Conservation (phyloP, 2,797 vertebrate genomes). For the Pteropus rufus region DNA sequence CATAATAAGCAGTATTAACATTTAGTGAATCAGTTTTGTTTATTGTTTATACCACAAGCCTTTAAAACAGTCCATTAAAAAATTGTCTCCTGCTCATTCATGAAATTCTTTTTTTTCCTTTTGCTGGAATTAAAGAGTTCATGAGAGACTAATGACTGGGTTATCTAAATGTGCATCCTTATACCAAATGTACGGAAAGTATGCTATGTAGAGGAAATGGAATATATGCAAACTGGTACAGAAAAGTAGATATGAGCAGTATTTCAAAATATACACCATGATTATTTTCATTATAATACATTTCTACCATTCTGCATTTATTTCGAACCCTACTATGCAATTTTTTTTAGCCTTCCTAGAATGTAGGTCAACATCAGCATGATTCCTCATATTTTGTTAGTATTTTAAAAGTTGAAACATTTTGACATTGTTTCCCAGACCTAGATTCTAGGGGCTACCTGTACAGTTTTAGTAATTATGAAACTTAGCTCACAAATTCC, state of each 20-base stretch:
- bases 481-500: not conserved
- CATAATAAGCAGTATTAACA: conserved; percentile 17
- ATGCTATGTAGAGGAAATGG: not conserved
- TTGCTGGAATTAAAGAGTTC: conserved; percentile 4
- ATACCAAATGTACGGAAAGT: not conserved
- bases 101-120: conserved; percentile 39
- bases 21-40: conserved; percentile 44
- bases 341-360: not conserved
- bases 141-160: not conserved
- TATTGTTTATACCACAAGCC: conserved; percentile 28
- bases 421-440: conserved; percentile 3
- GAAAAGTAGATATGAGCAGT: not conserved
- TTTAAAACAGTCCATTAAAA: conserved; percentile 48
- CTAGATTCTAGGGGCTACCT: not conserved
- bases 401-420: conserved; percentile 39
- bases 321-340: not conserved
- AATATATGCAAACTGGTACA: not conserved
- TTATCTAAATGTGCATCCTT: not conserved
- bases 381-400: conserved; percentile 29
- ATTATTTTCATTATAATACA: conserved; percentile 1
- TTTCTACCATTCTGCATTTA: conserved; percentile 27
- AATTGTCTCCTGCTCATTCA: conserved; percentile 56
- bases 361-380: conserved; percentile 40
- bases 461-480: not conserved
- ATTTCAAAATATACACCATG: not conserved